These are phyloP conservation scores for Stigmatopora nigra DNA, from an alignment of 2,113 vertebrate genomes.

Conservation along the genomic window DNA sequence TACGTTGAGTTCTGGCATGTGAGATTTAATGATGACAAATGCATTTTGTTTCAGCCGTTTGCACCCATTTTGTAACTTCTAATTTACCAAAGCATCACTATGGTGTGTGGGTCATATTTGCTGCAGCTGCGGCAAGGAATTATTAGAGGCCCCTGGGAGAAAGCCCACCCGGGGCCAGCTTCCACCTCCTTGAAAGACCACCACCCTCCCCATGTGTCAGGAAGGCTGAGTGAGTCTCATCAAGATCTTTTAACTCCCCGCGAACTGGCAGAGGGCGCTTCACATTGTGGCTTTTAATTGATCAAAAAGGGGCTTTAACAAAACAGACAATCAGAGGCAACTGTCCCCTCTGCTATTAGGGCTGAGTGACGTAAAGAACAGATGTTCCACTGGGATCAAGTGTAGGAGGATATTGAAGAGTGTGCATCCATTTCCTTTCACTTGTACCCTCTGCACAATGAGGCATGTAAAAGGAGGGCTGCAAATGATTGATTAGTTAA, in stretches of 20 bases:
- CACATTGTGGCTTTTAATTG: constrained; percentile 59
- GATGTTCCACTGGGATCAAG: constrained; percentile 34
- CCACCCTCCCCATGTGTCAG: constrained; percentile 44
- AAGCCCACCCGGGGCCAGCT: constrained; percentile 56
- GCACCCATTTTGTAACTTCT: constrained; percentile 38
- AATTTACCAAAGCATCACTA: constrained; percentile 35
- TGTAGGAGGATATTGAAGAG: constrained; percentile 7
- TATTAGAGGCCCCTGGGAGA: constrained; percentile 51
- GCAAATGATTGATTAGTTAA: constrained; percentile 2
- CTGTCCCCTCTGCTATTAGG: constrained; percentile 37
- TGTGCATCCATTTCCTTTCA: constrained; percentile 6
- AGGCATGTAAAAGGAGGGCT: background rate
- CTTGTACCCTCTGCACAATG: background rate
- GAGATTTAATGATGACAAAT: constrained; percentile 31
- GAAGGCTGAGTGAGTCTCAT: constrained; percentile 51
- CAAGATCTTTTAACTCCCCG: constrained; percentile 49
- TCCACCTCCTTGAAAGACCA: constrained; percentile 39
- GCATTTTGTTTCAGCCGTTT: constrained; percentile 38
- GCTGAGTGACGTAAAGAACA: constrained; percentile 37
- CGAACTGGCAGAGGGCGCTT: constrained; percentile 39
- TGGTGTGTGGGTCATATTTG: constrained; percentile 42
- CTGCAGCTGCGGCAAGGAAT: constrained; percentile 55
- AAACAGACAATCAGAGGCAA: constrained; percentile 43
- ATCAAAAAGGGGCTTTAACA: constrained; percentile 52
- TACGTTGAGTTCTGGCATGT: constrained; percentile 23